Percentiles rank a stretch among this genome's conserved stretches.
phyloP scores from a whole-genome alignment of 2,888 invertebrate species.

The Sialis lutaria region DNA sequence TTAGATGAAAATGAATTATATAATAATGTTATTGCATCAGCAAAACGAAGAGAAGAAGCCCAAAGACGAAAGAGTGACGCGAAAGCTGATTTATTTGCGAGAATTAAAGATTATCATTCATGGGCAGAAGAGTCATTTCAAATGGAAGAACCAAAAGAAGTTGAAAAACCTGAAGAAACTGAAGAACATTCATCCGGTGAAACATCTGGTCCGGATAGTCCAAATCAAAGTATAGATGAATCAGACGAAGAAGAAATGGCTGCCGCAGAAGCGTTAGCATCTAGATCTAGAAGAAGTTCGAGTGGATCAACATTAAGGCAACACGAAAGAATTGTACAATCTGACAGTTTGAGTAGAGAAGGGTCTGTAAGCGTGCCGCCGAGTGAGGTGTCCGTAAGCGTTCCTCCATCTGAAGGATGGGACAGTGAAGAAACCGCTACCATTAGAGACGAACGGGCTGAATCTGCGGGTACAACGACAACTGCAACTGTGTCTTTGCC shows the following conservation, averaged over 20 bases:
- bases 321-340: constrained; percentile 19
- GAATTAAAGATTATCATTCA: constrained; percentile 31
- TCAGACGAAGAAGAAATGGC: constrained; percentile 45
- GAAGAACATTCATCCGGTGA: constrained; percentile 62
- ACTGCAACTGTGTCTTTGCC: constrained; percentile 26
- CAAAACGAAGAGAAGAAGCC: constrained; percentile 18
- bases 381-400: constrained; percentile 24
- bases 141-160: constrained; percentile 9
- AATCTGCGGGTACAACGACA: constrained; percentile 19
- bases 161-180: constrained; percentile 8
- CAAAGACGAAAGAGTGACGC: constrained; percentile 18
- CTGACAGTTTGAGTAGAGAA: constrained; percentile 23
- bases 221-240: constrained; percentile 56
- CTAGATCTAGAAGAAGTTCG: constrained; percentile 21
- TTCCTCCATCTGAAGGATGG: constrained; percentile 20
- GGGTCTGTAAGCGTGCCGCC: constrained; percentile 26
- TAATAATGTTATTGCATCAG: constrained; percentile 20
- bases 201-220: constrained; percentile 79
- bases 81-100: constrained; percentile 23
- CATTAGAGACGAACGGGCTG: constrained; percentile 20
- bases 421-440: constrained; percentile 23
- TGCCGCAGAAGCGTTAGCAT: constrained; percentile 25
- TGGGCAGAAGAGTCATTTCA: constrained; percentile 20
- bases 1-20: constrained; percentile 23
- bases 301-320: constrained; percentile 25